Base-by-base conservation (phyloP, 2,888 invertebrate species). In the Xanthorhoe spadicearia region DNA sequence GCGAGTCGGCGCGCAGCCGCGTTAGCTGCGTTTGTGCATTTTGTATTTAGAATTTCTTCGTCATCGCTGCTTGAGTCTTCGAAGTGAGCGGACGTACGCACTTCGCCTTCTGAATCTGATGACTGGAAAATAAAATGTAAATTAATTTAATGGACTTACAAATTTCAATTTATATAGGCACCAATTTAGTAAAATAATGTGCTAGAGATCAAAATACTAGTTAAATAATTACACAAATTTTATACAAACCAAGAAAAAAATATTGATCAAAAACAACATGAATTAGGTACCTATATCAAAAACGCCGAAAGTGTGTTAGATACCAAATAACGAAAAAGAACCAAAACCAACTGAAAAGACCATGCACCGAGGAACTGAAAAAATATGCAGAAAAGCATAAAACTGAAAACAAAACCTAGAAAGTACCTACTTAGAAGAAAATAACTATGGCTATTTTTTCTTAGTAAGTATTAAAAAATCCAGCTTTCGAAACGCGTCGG, bases 21-120 rank as follows among this genome's bases (percentile, higher is more conserved):
- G 67, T 35, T 65, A 0, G 68, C 62, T 13, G 69, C 64, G 53
- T 81, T 80, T 69, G 82, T 78, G 75, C 83, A 76, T 77, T 85
- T 88, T 58, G 86, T 82, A 77, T 88, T 87, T 66, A 87, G 76
- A 72, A 90, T 87, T 51, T 92, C 91, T 52, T 92, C 93, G 73
- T 92, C 93, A 82, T 89, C 87, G 74, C 89, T 90, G 80, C 91
- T 92, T 10, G 89, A 89, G 68, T 84, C 87, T 63, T 90, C 86
- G 77, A 86, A 87, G 71, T 79, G 88, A 66, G 83, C 87, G 71
- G 86, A 78, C 74, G 85, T 79, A 59, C 84, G 84, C 66, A 87
- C 80, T 71, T 87, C 88, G 61, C 85, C 88, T 60, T 90, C 91
- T 5, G 90, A 88, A 61, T 92, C 91, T 57, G 89, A 88, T 23